phyloP scores from a whole-genome alignment of 2,888 invertebrate species.

The Micoletzkya japonica region DNA sequence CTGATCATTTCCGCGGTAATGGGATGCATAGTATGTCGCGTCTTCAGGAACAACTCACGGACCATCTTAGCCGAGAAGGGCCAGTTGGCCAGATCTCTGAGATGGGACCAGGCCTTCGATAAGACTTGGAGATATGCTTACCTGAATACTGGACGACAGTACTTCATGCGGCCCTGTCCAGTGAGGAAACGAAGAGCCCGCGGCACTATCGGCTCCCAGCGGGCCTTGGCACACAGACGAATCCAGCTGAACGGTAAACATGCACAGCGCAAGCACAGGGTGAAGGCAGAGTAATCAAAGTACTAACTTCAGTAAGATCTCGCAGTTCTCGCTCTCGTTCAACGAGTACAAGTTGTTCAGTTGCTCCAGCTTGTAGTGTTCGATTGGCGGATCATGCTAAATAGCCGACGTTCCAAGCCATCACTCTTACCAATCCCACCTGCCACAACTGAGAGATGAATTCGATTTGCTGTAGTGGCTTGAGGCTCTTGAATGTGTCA shows the following conservation, averaged over 20 bases:
- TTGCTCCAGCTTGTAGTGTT: slow-evolving; percentile 68
- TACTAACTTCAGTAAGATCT: slow-evolving; percentile 72
- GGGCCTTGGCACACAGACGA: slow-evolving; percentile 77
- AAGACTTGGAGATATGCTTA: slow-evolving; percentile 12
- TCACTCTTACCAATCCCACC: slow-evolving; percentile 20
- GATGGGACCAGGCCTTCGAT: neutral
- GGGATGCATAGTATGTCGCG: slow-evolving; percentile 44
- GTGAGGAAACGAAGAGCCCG: slow-evolving; percentile 79
- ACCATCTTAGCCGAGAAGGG: slow-evolving; percentile 39
- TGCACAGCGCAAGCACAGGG: neutral
- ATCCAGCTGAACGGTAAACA: slow-evolving; percentile 74
- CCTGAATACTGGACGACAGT: slow-evolving; percentile 80
- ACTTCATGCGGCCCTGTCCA: slow-evolving; percentile 87
- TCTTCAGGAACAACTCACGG: slow-evolving; percentile 42
- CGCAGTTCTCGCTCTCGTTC: slow-evolving; percentile 75
- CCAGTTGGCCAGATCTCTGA: slow-evolving; percentile 47
- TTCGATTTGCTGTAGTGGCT: slow-evolving; percentile 51
- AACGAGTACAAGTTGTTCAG: slow-evolving; percentile 75
- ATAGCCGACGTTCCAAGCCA: neutral
- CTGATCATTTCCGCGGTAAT: slow-evolving; percentile 54
- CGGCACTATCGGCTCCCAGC: slow-evolving; percentile 74
- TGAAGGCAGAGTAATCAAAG: neutral
- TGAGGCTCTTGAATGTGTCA: slow-evolving; percentile 38
- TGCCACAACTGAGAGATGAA: slow-evolving; percentile 51
- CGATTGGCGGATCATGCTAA: slow-evolving; percentile 57